phyloP scores from a whole-genome alignment of 1,140 invertebrate species.

The Lasaia peninsularis region DNA sequence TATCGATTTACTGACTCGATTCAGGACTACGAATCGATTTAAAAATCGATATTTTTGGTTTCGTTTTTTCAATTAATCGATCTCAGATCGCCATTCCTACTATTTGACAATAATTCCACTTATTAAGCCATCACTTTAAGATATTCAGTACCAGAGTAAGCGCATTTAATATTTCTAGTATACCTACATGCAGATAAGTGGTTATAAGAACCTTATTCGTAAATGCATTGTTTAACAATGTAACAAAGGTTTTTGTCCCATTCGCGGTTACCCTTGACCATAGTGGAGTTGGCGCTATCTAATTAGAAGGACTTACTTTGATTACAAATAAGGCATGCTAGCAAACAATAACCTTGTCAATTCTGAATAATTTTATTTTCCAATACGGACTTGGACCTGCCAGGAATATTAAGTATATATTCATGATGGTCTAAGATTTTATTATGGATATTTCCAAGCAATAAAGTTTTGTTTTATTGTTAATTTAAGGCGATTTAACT shows the following conservation, averaged over 20 bases:
- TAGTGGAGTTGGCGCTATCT: slow-evolving; percentile 34
- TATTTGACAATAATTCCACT: too few relatives aligned
- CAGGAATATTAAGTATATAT: not conserved
- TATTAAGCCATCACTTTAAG: too few relatives aligned
- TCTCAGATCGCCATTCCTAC: too few relatives aligned
- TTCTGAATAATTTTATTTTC: slow-evolving; percentile 8
- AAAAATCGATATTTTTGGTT: too few relatives aligned
- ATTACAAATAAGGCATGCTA: slow-evolving; percentile 18
- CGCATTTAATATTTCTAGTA: too few relatives aligned
- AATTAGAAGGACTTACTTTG: slow-evolving; percentile 36
- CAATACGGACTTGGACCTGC: not conserved
- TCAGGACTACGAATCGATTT: too few relatives aligned
- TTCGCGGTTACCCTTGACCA: slow-evolving; percentile 37
- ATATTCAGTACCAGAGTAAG: too few relatives aligned
- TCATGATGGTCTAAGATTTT: not conserved
- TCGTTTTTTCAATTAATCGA: too few relatives aligned
- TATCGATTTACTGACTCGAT: too few relatives aligned
- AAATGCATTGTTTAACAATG: not conserved
- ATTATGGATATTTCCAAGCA: not conserved
- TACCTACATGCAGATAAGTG: too few relatives aligned
- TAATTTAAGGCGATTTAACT: too few relatives aligned
- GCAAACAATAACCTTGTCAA: slow-evolving; percentile 2
- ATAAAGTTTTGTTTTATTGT: not conserved
- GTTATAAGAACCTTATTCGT: not conserved
- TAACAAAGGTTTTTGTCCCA: slow-evolving; percentile 17